These are phyloP conservation scores for Drosophila subsilvestris DNA, from an alignment of 2,888 invertebrate genomes.

Conservation along the genomic window DNA sequence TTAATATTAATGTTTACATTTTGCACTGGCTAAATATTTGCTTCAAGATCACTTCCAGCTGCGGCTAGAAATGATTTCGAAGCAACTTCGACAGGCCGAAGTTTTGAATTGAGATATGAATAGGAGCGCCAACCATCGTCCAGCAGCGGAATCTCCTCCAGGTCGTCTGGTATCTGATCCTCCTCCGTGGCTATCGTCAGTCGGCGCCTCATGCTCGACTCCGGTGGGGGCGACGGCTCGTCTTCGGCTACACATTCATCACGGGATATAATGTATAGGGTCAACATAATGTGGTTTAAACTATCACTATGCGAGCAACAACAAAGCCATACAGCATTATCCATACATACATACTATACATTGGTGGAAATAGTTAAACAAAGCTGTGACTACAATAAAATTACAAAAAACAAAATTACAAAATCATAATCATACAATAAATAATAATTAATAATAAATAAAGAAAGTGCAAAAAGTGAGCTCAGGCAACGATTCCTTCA, in stretches of 20 bases:
- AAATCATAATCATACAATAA: conserved; percentile 28
- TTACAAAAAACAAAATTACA: conserved; percentile 42
- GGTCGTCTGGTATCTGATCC: conserved; percentile 75
- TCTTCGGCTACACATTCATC: conserved; percentile 59
- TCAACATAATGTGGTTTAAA: not conserved
- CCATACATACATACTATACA: conserved; percentile 72
- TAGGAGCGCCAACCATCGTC: conserved; percentile 79
- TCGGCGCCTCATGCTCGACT: conserved; percentile 79
- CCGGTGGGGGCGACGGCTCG: conserved; percentile 56
- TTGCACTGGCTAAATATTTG: conserved; percentile 3
- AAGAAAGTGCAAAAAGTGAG: conserved; percentile 70
- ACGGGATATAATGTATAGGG: conserved; percentile 15
- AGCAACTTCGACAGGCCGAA: conserved; percentile 59
- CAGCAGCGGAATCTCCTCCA: conserved; percentile 72
- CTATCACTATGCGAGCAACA: conserved; percentile 48
- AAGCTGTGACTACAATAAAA: conserved; percentile 70
- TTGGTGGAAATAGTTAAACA: conserved; percentile 67
- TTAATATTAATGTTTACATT: conserved; percentile 25
- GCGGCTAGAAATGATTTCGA: conserved; percentile 4
- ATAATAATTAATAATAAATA: conserved; percentile 38
- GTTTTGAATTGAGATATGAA: conserved; percentile 20
- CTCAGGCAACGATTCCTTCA: not conserved
- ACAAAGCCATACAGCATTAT: conserved; percentile 61
- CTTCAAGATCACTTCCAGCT: conserved; percentile 7
- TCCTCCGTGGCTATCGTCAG: conserved; percentile 82